These are phyloP conservation scores for Eufriesea mexicana DNA, from an alignment of 1,140 invertebrate species.

Conservation along the genomic window DNA sequence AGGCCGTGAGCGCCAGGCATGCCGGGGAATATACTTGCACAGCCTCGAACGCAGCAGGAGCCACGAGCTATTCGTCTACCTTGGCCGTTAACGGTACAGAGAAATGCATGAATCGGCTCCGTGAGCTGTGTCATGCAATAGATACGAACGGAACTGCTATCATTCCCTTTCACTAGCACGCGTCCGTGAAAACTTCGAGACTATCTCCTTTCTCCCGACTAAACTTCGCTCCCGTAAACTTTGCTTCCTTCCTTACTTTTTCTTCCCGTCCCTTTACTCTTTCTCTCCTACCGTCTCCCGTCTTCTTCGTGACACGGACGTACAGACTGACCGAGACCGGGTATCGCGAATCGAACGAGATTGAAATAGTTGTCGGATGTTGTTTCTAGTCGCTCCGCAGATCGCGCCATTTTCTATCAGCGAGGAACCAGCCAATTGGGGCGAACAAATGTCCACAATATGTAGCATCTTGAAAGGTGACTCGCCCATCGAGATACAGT, in stretches of 20 bases:
- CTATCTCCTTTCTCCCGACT: slow-evolving; percentile 9
- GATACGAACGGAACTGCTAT: slow-evolving; percentile 31
- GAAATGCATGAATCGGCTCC: slow-evolving; percentile 46
- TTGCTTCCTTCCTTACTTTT: too few relatives aligned
- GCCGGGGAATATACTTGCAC: slow-evolving; percentile 91
- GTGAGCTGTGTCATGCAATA: slow-evolving; percentile 30
- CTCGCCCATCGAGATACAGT: slow-evolving; percentile 87
- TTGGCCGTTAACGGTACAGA: slow-evolving; percentile 88
- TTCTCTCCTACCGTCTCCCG: background rate
- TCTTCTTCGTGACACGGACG: background rate
- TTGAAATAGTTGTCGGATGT: slow-evolving; percentile 33
- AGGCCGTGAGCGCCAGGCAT: slow-evolving; percentile 88
- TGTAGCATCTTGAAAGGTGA: slow-evolving; percentile 89
- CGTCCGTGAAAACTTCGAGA: slow-evolving; percentile 22
- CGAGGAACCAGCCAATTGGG: slow-evolving; percentile 82
- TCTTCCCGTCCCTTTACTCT: too few relatives aligned
- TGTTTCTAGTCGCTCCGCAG: slow-evolving; percentile 84
- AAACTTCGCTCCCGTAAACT: background rate
- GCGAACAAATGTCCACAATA: slow-evolving; percentile 81
- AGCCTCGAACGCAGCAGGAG: slow-evolving; percentile 87
- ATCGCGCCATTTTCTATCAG: slow-evolving; percentile 87
- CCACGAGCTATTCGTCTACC: slow-evolving; percentile 85
- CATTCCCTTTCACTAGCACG: slow-evolving; percentile 31
- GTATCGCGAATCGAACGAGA: background rate
- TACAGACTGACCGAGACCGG: slow-evolving; percentile 7